Base-by-base conservation (phyloP, 2,888 invertebrate genomes). In the Rhorus exstirpatorius region DNA sequence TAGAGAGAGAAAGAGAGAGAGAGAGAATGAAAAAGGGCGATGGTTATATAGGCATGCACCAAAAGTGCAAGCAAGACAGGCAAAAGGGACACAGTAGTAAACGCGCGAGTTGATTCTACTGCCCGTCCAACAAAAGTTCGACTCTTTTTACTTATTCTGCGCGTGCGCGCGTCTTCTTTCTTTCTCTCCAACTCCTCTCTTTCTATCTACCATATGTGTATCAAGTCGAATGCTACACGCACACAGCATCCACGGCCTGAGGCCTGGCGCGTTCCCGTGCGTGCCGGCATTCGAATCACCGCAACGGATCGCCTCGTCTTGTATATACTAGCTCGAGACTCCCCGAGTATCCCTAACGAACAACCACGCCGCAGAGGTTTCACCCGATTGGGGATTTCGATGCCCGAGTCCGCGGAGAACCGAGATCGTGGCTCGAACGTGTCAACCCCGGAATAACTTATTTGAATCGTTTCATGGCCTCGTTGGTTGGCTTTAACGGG, bases 271-370 rank as follows among this genome's bases (percentile, higher is more conserved):
- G 74, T 84, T 79, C 81, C 83, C 85, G 84, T 85, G 85, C 83
- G 83, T 88, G 87, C 87, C 75, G 86, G 87, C 89, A 87, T 89
- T 88, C 83, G 87, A 87, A 85, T 89, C 89, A 84, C 88, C 86
- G 81, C 79, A 67, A 70, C 75, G 75, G 58, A 75, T 76, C 75
- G 58, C 75, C 70, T 53, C 75, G 53, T n/a, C n/a, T n/a, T 53
- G 55, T 21, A 72, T n/a, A n/a, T n/a, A n/a, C n/a, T 74, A 61
- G 55, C 78, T 14, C 10, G 26, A 55, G 38, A 65, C 26, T 67
- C 24, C 12, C 10, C n/a, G 31, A 53, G 53, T 61, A 24, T 41
- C 71, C 63, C 51, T 70, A 55, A 53, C 55, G 65, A 67, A 46
- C 58, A 70, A 41, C 71, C 53, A 17, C 58, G 7, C 46, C 44